These are phyloP conservation scores for Sminthurides bifidus DNA, from an alignment of 1,140 invertebrate species.

Conservation along the genomic window DNA sequence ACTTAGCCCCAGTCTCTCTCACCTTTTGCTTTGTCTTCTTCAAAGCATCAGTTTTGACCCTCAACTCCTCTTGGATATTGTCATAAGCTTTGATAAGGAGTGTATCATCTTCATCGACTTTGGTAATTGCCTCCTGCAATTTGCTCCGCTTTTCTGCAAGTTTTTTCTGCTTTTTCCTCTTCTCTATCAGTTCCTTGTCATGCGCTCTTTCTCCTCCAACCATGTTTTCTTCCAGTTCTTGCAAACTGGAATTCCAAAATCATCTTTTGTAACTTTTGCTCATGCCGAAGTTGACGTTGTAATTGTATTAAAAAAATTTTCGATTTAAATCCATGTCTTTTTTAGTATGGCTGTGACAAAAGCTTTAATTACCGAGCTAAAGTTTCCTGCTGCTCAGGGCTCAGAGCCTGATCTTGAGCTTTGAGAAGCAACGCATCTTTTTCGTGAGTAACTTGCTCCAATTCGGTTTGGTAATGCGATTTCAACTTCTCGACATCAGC, in stretches of 20 bases:
- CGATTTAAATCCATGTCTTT: background rate
- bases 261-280: background rate
- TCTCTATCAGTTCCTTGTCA: conserved; percentile 58
- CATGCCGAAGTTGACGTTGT: background rate
- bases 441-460: conserved; percentile 38
- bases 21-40: conserved; percentile 57
- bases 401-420: conserved; percentile 35
- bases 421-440: conserved; percentile 17
- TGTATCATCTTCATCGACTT: conserved; percentile 53
- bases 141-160: conserved; percentile 54
- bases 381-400: conserved; percentile 36
- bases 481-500: conserved; percentile 46
- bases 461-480: conserved; percentile 45
- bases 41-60: conserved; percentile 55
- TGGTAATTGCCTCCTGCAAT: conserved; percentile 48
- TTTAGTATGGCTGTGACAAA: conserved; percentile 36
- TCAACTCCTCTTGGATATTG: conserved; percentile 63
- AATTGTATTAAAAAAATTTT: background rate
- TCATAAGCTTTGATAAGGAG: conserved; percentile 56
- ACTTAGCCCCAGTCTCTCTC: no score
- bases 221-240: conserved; percentile 58
- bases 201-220: conserved; percentile 66
- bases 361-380: conserved; percentile 29
- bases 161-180: conserved; percentile 51
- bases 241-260: conserved; percentile 40